Base-by-base conservation (phyloP, 1,140 invertebrate genomes). In the Drosophila grimshawi region DNA sequence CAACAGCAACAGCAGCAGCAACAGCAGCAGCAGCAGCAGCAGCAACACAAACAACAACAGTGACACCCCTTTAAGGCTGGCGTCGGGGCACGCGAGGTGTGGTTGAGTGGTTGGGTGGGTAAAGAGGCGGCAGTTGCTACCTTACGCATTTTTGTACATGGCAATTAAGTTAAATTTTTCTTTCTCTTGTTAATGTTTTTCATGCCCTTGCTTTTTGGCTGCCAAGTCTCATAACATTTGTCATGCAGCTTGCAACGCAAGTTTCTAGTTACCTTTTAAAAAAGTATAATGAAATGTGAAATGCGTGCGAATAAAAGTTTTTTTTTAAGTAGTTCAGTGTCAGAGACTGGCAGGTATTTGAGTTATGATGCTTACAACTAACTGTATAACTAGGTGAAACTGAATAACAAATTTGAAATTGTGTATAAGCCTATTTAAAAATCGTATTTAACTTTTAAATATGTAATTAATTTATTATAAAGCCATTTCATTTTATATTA, bases 91-190 rank as follows among this genome's bases (percentile, higher is more conserved):
- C n/a, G 45, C 46, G 11, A 53, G 19, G n/a, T 32, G 45, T 37
- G n/a, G 3, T 5, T 19, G 19, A 19, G 19, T 19, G 19, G 19
- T 19, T 19, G 19, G 19, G 45, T 41, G 33, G 45, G 29, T 5
- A 33, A 43, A 43, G 60, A 19, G 69, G 56, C 70, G 63, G 8
- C 27, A 30, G 46, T 60, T 48, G 73, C 52, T 52, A 70, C 56
- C 68, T 57, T 57, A 71, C 76, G 73, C 72, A 64, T 59, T 75
- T 70, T 56, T 81, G 61, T 55, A 56, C 57, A 80, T 86, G 82
- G 83, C 82, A 86, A 86, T 86, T 86, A 86, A 86, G 82, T 86
- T 86, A 86, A 80, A 86, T 88, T 82, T 86, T 85, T 86, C 83
- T 81, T 70, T 71, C 79, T 78, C 82, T 83, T 88, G 82, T 86